Evolutionary conservation across 2,797 vertebrate species (phyloP).

Genomic region (Thripadectes ignobilis): DNA sequence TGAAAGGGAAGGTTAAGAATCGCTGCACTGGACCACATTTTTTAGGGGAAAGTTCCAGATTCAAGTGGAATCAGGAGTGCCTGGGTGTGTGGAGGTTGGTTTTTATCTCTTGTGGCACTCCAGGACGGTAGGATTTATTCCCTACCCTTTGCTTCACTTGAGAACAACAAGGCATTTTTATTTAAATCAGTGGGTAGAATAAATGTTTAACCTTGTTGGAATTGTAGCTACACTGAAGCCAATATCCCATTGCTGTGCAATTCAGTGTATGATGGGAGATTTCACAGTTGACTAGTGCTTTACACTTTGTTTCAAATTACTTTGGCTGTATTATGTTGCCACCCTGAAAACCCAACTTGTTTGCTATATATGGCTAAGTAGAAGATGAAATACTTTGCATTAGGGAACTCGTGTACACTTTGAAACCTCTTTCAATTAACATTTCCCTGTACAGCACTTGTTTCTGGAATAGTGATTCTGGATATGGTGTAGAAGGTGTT

Average conservation of each 20-base stretch:
- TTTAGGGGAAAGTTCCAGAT: neutral
- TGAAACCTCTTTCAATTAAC: conserved; percentile 12
- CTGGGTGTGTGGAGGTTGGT: fast-evolving
- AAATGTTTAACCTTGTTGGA: conserved; percentile 51
- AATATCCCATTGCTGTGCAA: conserved; percentile 31
- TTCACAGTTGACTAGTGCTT: conserved; percentile 64
- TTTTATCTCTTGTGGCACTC: neutral
- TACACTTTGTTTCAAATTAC: conserved; percentile 53
- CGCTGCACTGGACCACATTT: fast-evolving
- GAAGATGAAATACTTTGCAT: neutral
- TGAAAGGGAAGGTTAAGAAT: neutral
- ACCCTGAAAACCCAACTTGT: neutral
- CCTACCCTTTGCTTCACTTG: neutral
- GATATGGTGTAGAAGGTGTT: neutral
- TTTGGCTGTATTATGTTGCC: conserved; percentile 20
- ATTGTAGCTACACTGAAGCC: conserved; percentile 15
- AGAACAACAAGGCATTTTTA: conserved; percentile 25
- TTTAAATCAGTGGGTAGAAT: conserved; percentile 61
- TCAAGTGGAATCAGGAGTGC: neutral
- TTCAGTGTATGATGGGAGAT: conserved; percentile 57
- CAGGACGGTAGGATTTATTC: neutral
- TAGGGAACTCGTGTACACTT: neutral
- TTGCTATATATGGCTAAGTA: neutral
- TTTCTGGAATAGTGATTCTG: neutral
- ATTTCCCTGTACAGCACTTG: neutral